These are phyloP conservation scores for Hesperia comma DNA, from an alignment of 2,888 invertebrate genomes.

Conservation along the genomic window DNA sequence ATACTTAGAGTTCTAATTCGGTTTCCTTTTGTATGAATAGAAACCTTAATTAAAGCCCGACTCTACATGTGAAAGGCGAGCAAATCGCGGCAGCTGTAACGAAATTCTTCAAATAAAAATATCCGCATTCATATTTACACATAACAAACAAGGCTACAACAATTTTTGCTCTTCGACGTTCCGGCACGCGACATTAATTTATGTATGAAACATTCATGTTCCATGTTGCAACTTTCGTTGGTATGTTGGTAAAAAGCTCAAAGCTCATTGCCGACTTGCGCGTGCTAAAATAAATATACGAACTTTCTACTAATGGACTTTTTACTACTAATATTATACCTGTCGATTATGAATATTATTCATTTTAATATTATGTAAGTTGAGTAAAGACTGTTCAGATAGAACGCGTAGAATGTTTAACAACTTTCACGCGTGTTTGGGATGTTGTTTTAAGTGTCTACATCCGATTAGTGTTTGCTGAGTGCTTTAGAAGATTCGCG, in stretches of 20 bases:
- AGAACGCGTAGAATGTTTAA: conserved; percentile 38
- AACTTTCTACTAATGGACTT: conserved; percentile 9
- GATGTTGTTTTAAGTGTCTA: conserved; percentile 35
- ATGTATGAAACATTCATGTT: conserved; percentile 12
- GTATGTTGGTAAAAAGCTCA: not conserved
- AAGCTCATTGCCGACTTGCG: conserved; percentile 6
- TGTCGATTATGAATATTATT: conserved; percentile 8
- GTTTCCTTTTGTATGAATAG: conserved; percentile 5
- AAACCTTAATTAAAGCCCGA: not conserved
- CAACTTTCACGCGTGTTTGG: conserved; percentile 40
- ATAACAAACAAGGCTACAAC: conserved; percentile 22
- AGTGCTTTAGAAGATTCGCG: conserved; percentile 26
- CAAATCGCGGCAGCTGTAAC: conserved; percentile 7
- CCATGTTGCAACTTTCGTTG: not conserved
- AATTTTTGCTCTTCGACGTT: conserved; percentile 14
- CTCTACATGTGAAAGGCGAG: conserved; percentile 8
- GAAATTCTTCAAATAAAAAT: conserved; percentile 24
- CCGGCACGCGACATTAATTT: conserved; percentile 26
- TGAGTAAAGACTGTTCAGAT: conserved; percentile 6
- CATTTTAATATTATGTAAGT: conserved; percentile 6
- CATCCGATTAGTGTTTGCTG: conserved; percentile 37
- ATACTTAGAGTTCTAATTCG: conserved; percentile 11
- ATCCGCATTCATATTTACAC: conserved; percentile 15
- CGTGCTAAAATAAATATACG: conserved; percentile 5
- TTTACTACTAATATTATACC: conserved; percentile 6